Conservation (phyloP, 2,797 vertebrate genomes). For the Anguilla obscura region DNA sequence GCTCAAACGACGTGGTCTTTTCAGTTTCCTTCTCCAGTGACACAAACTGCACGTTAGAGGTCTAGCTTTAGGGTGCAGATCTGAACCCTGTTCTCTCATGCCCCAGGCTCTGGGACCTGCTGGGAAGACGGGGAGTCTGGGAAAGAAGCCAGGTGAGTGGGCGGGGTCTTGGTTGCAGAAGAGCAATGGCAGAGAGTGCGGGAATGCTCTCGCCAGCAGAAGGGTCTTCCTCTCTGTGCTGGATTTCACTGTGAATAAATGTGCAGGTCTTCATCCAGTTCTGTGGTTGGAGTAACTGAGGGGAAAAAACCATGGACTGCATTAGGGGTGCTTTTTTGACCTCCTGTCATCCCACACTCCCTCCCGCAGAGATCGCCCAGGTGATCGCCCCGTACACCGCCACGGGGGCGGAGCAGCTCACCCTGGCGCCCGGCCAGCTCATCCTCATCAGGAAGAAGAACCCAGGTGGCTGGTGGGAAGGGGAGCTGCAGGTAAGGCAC, state of each 20-base stretch:
- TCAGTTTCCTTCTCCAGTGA: too few species aligned
- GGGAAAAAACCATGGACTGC: background rate
- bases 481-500: slow-evolving; percentile 86
- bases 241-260: background rate
- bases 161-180: background rate
- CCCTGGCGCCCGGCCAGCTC: slow-evolving; percentile 91
- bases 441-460: slow-evolving; percentile 98
- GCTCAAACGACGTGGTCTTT: too few species aligned
- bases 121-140: slow-evolving; percentile 93
- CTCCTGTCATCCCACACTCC: background rate
- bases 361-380: slow-evolving; percentile 88
- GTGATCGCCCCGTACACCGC: slow-evolving; percentile 94
- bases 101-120: slow-evolving; percentile 82
- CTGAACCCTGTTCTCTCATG: background rate
- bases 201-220: background rate
- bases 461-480: slow-evolving; percentile 99
- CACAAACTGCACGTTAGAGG: background rate
- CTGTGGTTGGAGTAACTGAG: background rate
- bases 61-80: background rate
- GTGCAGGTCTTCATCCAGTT: background rate
- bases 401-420: slow-evolving; percentile 93
- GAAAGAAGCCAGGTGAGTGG: slow-evolving; percentile 94
- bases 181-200: background rate
- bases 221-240: too few species aligned
- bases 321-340: background rate